A percentile compares a stretch with the other conserved stretches of the same genome.
phyloP scores from a whole-genome alignment of 2,888 invertebrate genomes.

The Drosophila niveifrons region DNA sequence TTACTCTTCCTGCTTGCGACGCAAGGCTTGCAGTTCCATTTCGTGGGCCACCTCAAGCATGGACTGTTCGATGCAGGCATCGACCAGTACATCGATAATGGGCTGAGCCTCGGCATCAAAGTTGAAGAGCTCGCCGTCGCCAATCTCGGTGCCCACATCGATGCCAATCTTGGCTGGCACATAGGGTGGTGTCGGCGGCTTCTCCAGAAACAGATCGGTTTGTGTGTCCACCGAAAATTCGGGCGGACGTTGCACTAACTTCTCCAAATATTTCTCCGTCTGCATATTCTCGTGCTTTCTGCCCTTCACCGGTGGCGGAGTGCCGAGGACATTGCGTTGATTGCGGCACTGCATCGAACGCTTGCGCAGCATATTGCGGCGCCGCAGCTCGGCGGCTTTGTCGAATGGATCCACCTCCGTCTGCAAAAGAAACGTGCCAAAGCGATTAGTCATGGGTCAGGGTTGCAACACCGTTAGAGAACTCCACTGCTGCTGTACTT shows the following conservation, averaged over 20 bases:
- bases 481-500: slow-evolving; percentile 42
- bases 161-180: slow-evolving; percentile 92
- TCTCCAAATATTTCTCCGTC: slow-evolving; percentile 95
- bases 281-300: slow-evolving; percentile 94
- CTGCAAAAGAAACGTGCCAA: slow-evolving; percentile 53
- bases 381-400: slow-evolving; percentile 86
- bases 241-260: slow-evolving; percentile 91
- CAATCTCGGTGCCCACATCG: slow-evolving; percentile 94
- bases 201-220: slow-evolving; percentile 94
- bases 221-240: slow-evolving; percentile 93
- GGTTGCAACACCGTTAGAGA: slow-evolving; percentile 34
- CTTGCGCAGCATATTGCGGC: slow-evolving; percentile 91
- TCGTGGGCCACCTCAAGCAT: slow-evolving; percentile 96
- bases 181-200: slow-evolving; percentile 92
- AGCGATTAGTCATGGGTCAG: slow-evolving; percentile 59
- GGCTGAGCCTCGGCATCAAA: slow-evolving; percentile 97
- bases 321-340: slow-evolving; percentile 86
- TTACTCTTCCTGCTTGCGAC: slow-evolving; percentile 88
- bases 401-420: slow-evolving; percentile 85
- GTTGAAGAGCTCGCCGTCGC: slow-evolving; percentile 96
- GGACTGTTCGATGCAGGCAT: slow-evolving; percentile 95
- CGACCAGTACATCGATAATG: slow-evolving; percentile 94
- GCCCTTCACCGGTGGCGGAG: slow-evolving; percentile 89
- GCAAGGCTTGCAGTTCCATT: slow-evolving; percentile 93
- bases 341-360: slow-evolving; percentile 87